Evolutionary conservation across 1,140 invertebrate genomes (phyloP).

Genomic region (Drosophila melanica): DNA sequence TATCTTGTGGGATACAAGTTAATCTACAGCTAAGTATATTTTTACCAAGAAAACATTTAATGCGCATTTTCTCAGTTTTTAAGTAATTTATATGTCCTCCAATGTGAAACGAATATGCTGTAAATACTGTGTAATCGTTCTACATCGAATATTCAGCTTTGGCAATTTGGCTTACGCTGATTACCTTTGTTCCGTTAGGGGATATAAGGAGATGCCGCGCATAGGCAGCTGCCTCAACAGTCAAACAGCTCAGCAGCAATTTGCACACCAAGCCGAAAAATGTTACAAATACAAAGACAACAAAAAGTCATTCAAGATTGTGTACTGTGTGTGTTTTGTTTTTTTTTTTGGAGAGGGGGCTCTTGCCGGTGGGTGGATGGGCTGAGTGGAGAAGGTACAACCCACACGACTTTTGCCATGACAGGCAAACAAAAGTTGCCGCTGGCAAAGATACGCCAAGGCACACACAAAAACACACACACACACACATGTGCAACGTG

Average conservation of each 20-base stretch:
- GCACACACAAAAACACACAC: constrained; percentile 17
- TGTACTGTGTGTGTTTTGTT: background rate
- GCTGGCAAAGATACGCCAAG: constrained; percentile 38
- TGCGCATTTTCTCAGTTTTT: no score
- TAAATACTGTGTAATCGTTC: constrained; percentile 27
- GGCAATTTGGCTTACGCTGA: constrained; percentile 46
- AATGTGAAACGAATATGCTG: constrained; percentile 9
- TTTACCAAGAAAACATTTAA: no score
- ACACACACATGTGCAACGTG: constrained; percentile 38
- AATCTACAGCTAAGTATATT: no score
- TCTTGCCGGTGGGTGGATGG: background rate
- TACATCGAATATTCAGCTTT: constrained; percentile 37
- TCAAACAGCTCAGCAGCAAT: constrained; percentile 30
- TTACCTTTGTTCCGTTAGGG: constrained; percentile 24
- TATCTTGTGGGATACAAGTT: no score
- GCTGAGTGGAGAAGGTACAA: constrained; percentile 7
- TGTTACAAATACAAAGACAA: constrained; percentile 49
- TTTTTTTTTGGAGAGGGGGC: no score
- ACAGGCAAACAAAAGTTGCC: constrained; percentile 68
- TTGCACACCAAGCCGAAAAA: constrained; percentile 46
- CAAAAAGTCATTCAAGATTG: constrained; percentile 40
- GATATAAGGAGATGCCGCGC: constrained; percentile 15
- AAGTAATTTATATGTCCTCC: no score
- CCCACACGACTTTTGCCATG: constrained; percentile 66
- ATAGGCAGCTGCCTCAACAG: background rate